A percentile compares a stretch with the other conserved stretches of the same genome.
These are phyloP conservation scores for Papilio polytes DNA, from an alignment of 1,140 invertebrate species.

Conservation along the genomic window DNA sequence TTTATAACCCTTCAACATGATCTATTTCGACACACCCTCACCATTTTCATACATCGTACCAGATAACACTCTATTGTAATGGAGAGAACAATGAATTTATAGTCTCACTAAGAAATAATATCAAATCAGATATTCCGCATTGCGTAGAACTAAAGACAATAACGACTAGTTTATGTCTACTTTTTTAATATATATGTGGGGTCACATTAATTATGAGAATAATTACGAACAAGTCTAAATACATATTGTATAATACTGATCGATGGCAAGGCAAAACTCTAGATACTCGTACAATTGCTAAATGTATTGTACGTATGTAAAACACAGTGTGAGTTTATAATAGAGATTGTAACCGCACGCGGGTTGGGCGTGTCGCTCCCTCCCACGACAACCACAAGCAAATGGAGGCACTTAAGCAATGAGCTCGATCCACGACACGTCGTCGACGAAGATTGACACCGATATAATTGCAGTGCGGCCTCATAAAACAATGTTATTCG, in stretches of 20 bases:
- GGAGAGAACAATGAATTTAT: not conserved
- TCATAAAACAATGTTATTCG: conserved; percentile 64
- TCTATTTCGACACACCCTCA: conserved; percentile 7
- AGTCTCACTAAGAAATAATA: not conserved
- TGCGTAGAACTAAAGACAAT: too few relatives aligned
- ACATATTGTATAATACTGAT: too few relatives aligned
- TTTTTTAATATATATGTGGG: too few relatives aligned
- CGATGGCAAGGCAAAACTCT: too few relatives aligned
- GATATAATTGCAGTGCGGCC: conserved; percentile 53
- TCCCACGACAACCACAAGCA: conserved; percentile 23
- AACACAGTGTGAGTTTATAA: not conserved
- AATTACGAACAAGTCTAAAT: too few relatives aligned
- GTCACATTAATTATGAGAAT: too few relatives aligned
- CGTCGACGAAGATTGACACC: conserved; percentile 46
- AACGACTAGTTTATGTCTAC: too few relatives aligned
- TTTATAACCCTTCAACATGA: conserved; percentile 17
- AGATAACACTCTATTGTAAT: not conserved
- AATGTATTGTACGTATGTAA: not conserved
- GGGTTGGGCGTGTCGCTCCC: conserved; percentile 22
- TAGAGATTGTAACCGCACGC: not conserved
- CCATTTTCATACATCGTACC: not conserved
- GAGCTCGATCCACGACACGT: conserved; percentile 37
- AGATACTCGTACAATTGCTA: too few relatives aligned
- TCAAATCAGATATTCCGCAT: not conserved
- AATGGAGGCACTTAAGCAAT: conserved; percentile 28